phyloP scores from a whole-genome alignment of 2,888 invertebrate species.

The Lycophotia porphyrea region DNA sequence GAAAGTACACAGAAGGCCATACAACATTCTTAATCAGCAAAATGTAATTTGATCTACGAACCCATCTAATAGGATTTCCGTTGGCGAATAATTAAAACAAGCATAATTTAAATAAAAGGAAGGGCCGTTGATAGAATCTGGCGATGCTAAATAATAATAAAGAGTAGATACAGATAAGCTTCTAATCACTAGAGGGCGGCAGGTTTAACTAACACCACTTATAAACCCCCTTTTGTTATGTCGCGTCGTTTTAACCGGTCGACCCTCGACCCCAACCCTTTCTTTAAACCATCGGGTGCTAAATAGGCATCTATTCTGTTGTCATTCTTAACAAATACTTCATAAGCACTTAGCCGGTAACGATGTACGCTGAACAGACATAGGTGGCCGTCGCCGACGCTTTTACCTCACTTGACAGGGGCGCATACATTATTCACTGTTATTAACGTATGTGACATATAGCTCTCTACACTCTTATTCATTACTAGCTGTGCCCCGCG shows the following conservation, averaged over 20 bases:
- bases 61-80: slow-evolving; percentile 31
- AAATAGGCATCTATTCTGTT: slow-evolving; percentile 57
- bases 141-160: slow-evolving; percentile 68
- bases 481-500: too few species aligned
- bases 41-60: slow-evolving; percentile 52
- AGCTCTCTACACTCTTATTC: slow-evolving; percentile 17
- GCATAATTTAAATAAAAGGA: slow-evolving; percentile 50
- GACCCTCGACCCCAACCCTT: slow-evolving; percentile 66
- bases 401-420: slow-evolving; percentile 43
- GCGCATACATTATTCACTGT: slow-evolving; percentile 56
- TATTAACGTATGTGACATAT: slow-evolving; percentile 46
- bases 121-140: slow-evolving; percentile 26
- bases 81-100: slow-evolving; percentile 50
- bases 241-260: slow-evolving; percentile 66
- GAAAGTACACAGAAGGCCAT: slow-evolving; percentile 25
- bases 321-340: slow-evolving; percentile 64
- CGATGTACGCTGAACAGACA: slow-evolving; percentile 32
- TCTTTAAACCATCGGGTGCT: slow-evolving; percentile 61
- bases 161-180: slow-evolving; percentile 69
- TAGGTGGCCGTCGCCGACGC: slow-evolving; percentile 31
- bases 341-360: slow-evolving; percentile 59
- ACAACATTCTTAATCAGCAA: slow-evolving; percentile 55
- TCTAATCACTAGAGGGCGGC: slow-evolving; percentile 68
- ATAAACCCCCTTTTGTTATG: slow-evolving; percentile 70
- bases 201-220: slow-evolving; percentile 73